Percentiles rank a stretch among this genome's conserved stretches.
These are phyloP conservation scores for Drosophila subobscura DNA, from an alignment of 1,140 invertebrate species.

Conservation along the genomic window DNA sequence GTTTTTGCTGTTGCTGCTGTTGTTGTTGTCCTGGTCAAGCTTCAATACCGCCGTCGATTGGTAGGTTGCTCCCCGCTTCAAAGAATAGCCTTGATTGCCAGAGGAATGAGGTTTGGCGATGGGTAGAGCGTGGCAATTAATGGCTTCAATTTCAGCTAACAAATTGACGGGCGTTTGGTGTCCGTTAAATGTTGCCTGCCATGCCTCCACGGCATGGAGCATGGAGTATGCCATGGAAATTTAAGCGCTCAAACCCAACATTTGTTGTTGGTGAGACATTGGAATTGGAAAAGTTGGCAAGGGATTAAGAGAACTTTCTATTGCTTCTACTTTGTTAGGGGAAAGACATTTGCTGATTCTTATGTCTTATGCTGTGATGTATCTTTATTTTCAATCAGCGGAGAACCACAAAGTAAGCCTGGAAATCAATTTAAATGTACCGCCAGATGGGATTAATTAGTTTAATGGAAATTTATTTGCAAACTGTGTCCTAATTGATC, in stretches of 20 bases:
- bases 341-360: neutral
- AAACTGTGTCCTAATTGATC: no score
- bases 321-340: constrained; percentile 10
- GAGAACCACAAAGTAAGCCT: neutral
- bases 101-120: constrained; percentile 15
- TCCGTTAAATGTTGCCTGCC: constrained; percentile 14
- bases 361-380: neutral
- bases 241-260: constrained; percentile 11
- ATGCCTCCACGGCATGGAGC: constrained; percentile 11
- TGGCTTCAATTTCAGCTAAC: constrained; percentile 56
- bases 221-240: constrained; percentile 14
- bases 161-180: constrained; percentile 48
- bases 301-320: constrained; percentile 7
- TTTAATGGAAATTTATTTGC: no score
- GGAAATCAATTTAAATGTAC: constrained; percentile 3
- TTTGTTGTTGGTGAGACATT: neutral
- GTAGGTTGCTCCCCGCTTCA: constrained; percentile 14
- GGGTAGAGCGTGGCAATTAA: constrained; percentile 53
- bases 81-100: constrained; percentile 45
- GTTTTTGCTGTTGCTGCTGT: constrained; percentile 2
- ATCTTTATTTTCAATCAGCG: neutral
- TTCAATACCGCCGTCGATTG: constrained; percentile 46
- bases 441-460: neutral
- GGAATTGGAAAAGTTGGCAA: no score
- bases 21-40: constrained; percentile 41